phyloP scores from a whole-genome alignment of 2,888 invertebrate genomes.

The Atethmia centrago region DNA sequence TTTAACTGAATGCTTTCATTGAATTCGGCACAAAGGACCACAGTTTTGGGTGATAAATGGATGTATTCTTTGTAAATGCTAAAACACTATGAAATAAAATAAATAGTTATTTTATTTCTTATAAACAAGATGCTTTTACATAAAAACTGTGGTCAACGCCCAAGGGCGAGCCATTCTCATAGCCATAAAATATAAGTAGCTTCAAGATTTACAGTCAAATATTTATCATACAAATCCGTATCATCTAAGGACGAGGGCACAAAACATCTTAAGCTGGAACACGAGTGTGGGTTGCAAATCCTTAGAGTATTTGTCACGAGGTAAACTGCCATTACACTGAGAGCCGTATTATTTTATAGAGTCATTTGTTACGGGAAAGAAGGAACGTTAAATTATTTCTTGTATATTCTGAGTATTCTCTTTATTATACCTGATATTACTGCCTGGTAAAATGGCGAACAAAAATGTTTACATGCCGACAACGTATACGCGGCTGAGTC shows the following conservation, averaged over 20 bases:
- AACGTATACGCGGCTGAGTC: slow-evolving; percentile 21
- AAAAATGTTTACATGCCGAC: slow-evolving; percentile 46
- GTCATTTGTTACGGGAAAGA: slow-evolving; percentile 65
- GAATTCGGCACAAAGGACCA: slow-evolving; percentile 21
- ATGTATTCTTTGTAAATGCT: background rate
- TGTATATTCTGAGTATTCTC: slow-evolving; percentile 41
- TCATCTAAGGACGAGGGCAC: slow-evolving; percentile 30
- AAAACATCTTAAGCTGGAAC: slow-evolving; percentile 51
- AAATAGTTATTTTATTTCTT: slow-evolving; percentile 3
- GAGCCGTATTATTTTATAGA: slow-evolving; percentile 66
- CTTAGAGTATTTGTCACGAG: slow-evolving; percentile 68
- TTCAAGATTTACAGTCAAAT: slow-evolving; percentile 42
- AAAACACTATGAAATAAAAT: slow-evolving; percentile 13
- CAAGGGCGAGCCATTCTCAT: background rate
- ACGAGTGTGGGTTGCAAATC: slow-evolving; percentile 62
- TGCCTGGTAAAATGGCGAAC: slow-evolving; percentile 29
- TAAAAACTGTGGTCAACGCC: background rate
- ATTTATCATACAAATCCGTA: slow-evolving; percentile 62
- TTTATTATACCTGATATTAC: slow-evolving; percentile 41
- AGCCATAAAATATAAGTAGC: slow-evolving; percentile 30
- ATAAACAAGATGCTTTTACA: slow-evolving; percentile 5
- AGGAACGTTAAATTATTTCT: slow-evolving; percentile 59
- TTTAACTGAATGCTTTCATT: background rate
- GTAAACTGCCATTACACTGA: slow-evolving; percentile 65
- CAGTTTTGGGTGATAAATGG: background rate